phyloP scores from a whole-genome alignment of 2,113 vertebrate species.

The Sinocyclocheilus maitianheensis region DNA sequence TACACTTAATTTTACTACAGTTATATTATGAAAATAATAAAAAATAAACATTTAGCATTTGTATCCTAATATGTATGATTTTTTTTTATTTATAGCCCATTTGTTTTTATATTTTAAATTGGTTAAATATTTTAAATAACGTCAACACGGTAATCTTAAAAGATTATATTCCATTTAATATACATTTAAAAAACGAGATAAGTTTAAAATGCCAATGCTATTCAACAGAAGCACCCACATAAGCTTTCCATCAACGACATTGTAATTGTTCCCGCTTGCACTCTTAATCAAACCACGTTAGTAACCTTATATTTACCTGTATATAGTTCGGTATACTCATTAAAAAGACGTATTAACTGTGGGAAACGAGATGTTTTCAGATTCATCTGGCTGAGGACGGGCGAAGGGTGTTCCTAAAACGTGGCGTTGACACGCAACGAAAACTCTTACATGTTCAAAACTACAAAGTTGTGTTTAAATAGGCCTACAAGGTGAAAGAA shows the following conservation, averaged over 20 bases:
- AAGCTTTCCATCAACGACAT: not conserved
- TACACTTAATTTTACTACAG: too few relatives aligned
- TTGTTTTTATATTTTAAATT: too few relatives aligned
- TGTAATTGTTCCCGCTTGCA: not conserved
- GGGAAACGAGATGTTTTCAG: not conserved
- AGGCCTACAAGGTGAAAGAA: not conserved
- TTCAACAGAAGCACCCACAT: not conserved
- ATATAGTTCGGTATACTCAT: too few relatives aligned
- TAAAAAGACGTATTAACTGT: not conserved
- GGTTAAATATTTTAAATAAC: not conserved
- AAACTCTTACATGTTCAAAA: conserved; percentile 30
- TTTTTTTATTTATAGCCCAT: not conserved
- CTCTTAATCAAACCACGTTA: too few relatives aligned
- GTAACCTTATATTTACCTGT: not conserved
- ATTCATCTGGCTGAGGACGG: not conserved
- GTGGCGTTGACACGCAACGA: conserved; percentile 64
- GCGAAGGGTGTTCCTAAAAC: conserved; percentile 70
- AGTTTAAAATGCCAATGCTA: not conserved
- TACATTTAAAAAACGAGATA: not conserved
- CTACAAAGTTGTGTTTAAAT: not conserved
- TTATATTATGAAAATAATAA: not conserved
- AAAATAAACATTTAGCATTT: not conserved
- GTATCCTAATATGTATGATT: not conserved
- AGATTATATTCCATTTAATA: not conserved
- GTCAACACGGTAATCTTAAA: not conserved